phyloP scores from a whole-genome alignment of 2,888 invertebrate genomes.

The Dryocosmus kuriphilus region DNA sequence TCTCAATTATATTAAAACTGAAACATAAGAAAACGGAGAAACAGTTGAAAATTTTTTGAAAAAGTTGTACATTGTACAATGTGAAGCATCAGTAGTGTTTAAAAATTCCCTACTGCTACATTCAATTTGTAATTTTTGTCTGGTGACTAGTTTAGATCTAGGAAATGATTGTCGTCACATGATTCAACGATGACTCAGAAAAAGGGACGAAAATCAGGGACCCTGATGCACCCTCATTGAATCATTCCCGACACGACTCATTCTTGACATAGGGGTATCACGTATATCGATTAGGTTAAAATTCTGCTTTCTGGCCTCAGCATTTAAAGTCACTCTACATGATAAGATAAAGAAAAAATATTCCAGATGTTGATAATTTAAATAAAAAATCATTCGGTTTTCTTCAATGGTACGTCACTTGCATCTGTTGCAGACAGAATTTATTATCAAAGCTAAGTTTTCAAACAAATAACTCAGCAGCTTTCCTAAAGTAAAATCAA shows the following conservation, averaged over 20 bases:
- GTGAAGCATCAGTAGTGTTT: too few relatives aligned
- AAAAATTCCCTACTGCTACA: not conserved
- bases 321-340: not conserved
- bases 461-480: not conserved
- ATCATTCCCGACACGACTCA: constrained; percentile 19
- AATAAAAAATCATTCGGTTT: not conserved
- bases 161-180: not conserved
- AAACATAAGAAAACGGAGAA: too few relatives aligned
- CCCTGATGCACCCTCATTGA: constrained; percentile 43
- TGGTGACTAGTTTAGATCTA: not conserved
- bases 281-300: constrained; percentile 29
- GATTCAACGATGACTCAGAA: constrained; percentile 45
- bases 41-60: too few relatives aligned
- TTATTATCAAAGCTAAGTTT: not conserved
- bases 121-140: not conserved
- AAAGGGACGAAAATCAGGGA: constrained; percentile 29
- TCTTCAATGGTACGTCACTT: not conserved
- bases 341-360: not conserved
- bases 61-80: too few relatives aligned
- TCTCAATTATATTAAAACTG: too few relatives aligned
- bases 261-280: constrained; percentile 38
- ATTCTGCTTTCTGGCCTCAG: constrained; percentile 3
- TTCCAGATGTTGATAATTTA: not conserved
- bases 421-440: not conserved
- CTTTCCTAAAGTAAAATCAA: not conserved